Percentiles rank a stretch among this genome's conserved stretches.
phyloP scores from a whole-genome alignment of 1,140 invertebrate genomes.

The Lepidurus arcticus region DNA sequence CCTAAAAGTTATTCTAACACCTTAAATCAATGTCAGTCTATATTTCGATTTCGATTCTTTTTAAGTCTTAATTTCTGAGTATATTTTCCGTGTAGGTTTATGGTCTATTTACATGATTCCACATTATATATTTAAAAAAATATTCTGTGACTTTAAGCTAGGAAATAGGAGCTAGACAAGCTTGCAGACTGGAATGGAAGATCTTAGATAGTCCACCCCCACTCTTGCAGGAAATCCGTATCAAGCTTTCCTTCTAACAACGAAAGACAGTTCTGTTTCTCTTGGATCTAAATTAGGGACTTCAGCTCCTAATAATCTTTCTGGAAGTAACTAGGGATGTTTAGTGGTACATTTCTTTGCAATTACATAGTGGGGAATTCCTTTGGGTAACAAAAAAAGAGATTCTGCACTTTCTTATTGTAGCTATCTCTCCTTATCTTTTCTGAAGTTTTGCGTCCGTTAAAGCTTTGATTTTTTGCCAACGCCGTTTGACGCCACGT shows the following conservation, averaged over 20 bases:
- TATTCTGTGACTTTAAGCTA: too few relatives aligned
- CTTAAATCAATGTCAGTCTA: too few relatives aligned
- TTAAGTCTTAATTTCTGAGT: too few relatives aligned
- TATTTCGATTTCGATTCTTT: too few relatives aligned
- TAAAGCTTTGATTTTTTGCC: constrained; percentile 29
- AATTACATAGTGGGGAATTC: not conserved
- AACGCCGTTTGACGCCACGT: not conserved
- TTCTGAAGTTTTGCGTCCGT: constrained; percentile 19
- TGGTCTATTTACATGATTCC: too few relatives aligned
- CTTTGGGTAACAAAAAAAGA: too few relatives aligned
- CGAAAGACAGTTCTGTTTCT: not conserved
- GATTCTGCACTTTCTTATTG: not conserved
- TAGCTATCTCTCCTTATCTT: not conserved
- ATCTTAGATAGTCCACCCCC: not conserved
- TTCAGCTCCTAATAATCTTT: not conserved
- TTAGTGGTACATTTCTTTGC: not conserved
- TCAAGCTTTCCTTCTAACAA: not conserved
- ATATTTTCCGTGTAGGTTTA: too few relatives aligned
- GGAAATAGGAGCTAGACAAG: too few relatives aligned
- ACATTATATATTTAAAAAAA: too few relatives aligned
- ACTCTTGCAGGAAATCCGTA: not conserved
- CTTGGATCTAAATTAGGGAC: not conserved
- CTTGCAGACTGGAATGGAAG: not conserved
- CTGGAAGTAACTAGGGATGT: not conserved
- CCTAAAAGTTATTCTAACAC: too few relatives aligned